phyloP scores from a whole-genome alignment of 2,797 vertebrate species.

The Leucoraja ocellata region DNA sequence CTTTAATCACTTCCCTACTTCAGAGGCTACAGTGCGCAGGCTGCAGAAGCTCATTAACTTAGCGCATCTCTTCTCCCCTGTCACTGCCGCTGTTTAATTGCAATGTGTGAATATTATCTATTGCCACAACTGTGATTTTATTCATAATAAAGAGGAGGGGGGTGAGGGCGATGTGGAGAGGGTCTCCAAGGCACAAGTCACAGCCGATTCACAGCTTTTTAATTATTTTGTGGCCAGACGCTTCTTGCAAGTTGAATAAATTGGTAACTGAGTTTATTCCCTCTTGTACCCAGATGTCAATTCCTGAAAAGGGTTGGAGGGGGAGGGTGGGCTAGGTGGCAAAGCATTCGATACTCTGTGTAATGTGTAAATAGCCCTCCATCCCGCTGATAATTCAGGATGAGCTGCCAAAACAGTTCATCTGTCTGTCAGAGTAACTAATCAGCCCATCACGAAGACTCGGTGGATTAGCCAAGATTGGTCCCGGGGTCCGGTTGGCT shows the following conservation, averaged over 20 bases:
- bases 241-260: conserved; percentile 71
- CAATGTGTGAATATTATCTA: conserved; percentile 86
- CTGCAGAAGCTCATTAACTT: conserved; percentile 90
- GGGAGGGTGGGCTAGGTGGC: neutral
- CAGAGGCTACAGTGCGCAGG: conserved; percentile 62
- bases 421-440: conserved; percentile 86
- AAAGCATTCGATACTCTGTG: neutral
- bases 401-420: conserved; percentile 85
- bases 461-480: conserved; percentile 51
- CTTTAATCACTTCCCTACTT: conserved; percentile 85
- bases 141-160: conserved; percentile 66
- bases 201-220: conserved; percentile 68
- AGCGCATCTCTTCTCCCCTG: conserved; percentile 80
- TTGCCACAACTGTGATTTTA: conserved; percentile 70
- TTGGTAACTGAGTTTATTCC: conserved; percentile 71
- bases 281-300: conserved; percentile 57
- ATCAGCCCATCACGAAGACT: conserved; percentile 86
- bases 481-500: conserved; percentile 63
- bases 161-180: conserved; percentile 52
- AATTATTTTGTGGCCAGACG: conserved; percentile 75
- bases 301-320: conserved; percentile 41
- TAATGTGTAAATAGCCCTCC: conserved; percentile 12
- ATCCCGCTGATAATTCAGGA: conserved; percentile 48
- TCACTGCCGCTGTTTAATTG: conserved; percentile 82
- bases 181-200: conserved; percentile 60